Evolutionary conservation across 2,797 vertebrate species (phyloP).

Genomic region (Gymnopithys bicolor): DNA sequence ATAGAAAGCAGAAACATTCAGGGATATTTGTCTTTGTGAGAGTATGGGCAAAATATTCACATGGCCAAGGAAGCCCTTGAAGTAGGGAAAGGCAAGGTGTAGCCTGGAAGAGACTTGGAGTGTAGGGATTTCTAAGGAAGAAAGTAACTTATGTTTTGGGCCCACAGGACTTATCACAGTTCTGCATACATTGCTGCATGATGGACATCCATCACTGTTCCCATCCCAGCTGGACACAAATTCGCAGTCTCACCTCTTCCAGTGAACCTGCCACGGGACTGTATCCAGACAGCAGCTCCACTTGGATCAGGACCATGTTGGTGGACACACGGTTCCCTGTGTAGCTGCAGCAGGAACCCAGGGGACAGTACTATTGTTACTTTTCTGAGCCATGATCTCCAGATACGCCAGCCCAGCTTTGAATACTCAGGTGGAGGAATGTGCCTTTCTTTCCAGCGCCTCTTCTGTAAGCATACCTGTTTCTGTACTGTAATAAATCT

Average conservation of each 20-base stretch:
- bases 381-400: constrained; percentile 28
- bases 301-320: constrained; percentile 76
- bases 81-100: background rate
- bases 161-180: background rate
- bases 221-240: constrained; percentile 11
- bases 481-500: background rate
- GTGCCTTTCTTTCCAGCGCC: constrained; percentile 19
- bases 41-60: background rate
- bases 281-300: constrained; percentile 75
- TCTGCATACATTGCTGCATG: background rate
- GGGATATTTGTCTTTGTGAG: background rate
- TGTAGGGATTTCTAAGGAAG: background rate
- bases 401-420: constrained; percentile 18
- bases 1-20: background rate
- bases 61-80: background rate
- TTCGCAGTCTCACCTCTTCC: constrained; percentile 37
- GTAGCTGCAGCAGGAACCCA: constrained; percentile 64
- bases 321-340: constrained; percentile 69
- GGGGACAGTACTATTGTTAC: constrained; percentile 46
- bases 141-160: background rate
- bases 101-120: background rate
- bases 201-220: background rate
- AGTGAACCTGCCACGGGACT: constrained; percentile 47
- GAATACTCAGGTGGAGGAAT: background rate
- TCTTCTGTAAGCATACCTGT: background rate